Conservation (phyloP, 2,113 vertebrate genomes). For the Eclectus roratus region DNA sequence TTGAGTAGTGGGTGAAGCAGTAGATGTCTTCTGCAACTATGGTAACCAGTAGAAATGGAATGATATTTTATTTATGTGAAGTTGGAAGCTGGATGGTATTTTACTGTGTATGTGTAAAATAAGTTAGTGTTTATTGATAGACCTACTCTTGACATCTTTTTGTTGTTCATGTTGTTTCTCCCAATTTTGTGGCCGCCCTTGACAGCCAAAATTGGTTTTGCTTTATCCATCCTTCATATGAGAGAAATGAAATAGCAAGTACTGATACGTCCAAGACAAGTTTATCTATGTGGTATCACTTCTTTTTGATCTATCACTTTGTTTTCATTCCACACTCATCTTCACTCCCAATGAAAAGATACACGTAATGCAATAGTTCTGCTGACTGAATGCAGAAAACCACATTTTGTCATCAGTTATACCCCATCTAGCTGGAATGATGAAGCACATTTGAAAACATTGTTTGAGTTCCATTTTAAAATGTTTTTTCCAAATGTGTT, state of each 20-base stretch:
- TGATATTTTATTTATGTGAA: slow-evolving; percentile 57
- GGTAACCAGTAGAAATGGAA: slow-evolving; percentile 43
- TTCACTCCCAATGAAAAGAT: background rate
- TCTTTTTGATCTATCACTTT: slow-evolving; percentile 53
- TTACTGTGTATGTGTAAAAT: slow-evolving; percentile 54
- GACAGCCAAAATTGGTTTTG: slow-evolving; percentile 70
- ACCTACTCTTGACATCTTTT: slow-evolving; percentile 59
- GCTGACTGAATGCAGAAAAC: background rate
- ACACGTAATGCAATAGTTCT: background rate
- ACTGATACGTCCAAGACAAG: slow-evolving; percentile 60
- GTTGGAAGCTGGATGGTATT: slow-evolving; percentile 42
- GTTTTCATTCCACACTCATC: slow-evolving; percentile 42
- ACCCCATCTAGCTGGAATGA: background rate
- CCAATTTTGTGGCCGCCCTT: slow-evolving; percentile 59
- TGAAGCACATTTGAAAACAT: background rate
- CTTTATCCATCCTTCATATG: slow-evolving; percentile 63
- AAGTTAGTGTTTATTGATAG: slow-evolving; percentile 71
- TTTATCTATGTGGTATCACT: slow-evolving; percentile 46
- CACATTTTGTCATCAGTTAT: background rate
- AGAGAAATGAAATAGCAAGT: slow-evolving; percentile 37
- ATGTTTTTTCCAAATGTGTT: background rate
- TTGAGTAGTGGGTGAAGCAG: background rate
- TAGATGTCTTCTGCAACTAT: slow-evolving; percentile 45
- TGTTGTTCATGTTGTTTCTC: slow-evolving; percentile 34
- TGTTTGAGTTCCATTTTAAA: background rate